Evolutionary conservation across 2,113 vertebrate species (phyloP).

Genomic region (Donacobius atricapilla): DNA sequence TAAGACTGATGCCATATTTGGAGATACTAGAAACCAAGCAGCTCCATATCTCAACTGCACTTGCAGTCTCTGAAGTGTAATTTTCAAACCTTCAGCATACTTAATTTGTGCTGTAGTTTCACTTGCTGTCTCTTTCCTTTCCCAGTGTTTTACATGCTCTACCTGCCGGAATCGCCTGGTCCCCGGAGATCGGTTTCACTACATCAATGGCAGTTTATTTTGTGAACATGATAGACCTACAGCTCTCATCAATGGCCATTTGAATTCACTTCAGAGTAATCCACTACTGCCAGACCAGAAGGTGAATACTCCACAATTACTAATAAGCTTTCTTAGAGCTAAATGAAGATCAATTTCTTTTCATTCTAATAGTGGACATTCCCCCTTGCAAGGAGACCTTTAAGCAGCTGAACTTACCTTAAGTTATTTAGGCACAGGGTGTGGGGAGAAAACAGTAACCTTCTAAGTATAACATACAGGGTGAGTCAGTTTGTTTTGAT

Average conservation of each 20-base stretch:
- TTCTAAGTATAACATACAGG: neutral
- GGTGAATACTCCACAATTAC: constrained; percentile 81
- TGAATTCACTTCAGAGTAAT: constrained; percentile 99
- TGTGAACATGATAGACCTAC: constrained; percentile 99
- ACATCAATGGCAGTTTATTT: constrained; percentile 99
- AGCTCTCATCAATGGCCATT: constrained; percentile 99
- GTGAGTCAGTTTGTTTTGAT: neutral
- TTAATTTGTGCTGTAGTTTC: constrained; percentile 66
- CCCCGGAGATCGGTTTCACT: constrained; percentile 98
- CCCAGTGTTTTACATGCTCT: constrained; percentile 98
- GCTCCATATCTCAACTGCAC: constrained; percentile 18
- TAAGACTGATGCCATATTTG: constrained; percentile 34
- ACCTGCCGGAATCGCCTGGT: constrained; percentile 99
- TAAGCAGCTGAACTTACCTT: constrained; percentile 13
- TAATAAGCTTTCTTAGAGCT: constrained; percentile 74
- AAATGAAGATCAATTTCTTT: constrained; percentile 60
- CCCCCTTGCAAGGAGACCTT: neutral
- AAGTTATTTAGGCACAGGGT: neutral
- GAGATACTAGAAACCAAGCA: constrained; percentile 1
- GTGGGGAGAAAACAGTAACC: neutral
- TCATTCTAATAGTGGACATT: neutral
- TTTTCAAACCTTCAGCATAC: constrained; percentile 51
- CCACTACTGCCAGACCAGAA: constrained; percentile 99
- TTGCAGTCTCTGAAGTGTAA: constrained; percentile 38
- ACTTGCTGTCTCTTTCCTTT: constrained; percentile 54